phyloP scores from a whole-genome alignment of 2,888 invertebrate genomes.

The Incurvaria masculella region DNA sequence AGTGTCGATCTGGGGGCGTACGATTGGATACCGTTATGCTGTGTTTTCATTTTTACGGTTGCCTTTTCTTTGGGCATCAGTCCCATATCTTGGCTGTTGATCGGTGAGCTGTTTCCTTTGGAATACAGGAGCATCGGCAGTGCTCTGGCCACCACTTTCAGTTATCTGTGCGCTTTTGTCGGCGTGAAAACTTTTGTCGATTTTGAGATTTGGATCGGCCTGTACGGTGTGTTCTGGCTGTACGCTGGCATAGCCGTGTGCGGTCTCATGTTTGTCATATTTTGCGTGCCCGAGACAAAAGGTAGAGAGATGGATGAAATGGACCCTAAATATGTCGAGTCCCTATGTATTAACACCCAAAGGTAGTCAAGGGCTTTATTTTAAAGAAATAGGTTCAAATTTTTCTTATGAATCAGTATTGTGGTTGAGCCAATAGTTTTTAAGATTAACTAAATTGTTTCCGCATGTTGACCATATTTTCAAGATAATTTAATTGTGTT shows the following conservation, averaged over 20 bases:
- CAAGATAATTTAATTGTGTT: too few relatives aligned
- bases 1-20: constrained; percentile 52
- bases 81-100: constrained; percentile 69
- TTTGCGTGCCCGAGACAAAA: constrained; percentile 87
- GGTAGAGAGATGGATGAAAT: constrained; percentile 88
- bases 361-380: constrained; percentile 12
- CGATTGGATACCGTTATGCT: constrained; percentile 82
- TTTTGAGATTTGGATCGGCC: constrained; percentile 68
- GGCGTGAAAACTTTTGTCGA: constrained; percentile 82
- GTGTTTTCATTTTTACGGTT: constrained; percentile 78
- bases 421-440: too few relatives aligned
- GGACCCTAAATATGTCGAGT: constrained; percentile 65
- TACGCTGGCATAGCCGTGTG: constrained; percentile 78
- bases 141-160: constrained; percentile 73
- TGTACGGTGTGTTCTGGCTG: constrained; percentile 84
- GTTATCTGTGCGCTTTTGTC: constrained; percentile 82
- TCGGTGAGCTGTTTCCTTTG: constrained; percentile 69
- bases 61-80: constrained; percentile 79
- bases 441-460: too few relatives aligned
- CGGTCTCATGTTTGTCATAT: constrained; percentile 77
- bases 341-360: constrained; percentile 55
- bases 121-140: constrained; percentile 68
- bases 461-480: too few relatives aligned
- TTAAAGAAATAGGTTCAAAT: not conserved
- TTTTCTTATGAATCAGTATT: constrained; percentile 1